phyloP scores from a whole-genome alignment of 2,888 invertebrate species.

The Chymomyza procnemis region DNA sequence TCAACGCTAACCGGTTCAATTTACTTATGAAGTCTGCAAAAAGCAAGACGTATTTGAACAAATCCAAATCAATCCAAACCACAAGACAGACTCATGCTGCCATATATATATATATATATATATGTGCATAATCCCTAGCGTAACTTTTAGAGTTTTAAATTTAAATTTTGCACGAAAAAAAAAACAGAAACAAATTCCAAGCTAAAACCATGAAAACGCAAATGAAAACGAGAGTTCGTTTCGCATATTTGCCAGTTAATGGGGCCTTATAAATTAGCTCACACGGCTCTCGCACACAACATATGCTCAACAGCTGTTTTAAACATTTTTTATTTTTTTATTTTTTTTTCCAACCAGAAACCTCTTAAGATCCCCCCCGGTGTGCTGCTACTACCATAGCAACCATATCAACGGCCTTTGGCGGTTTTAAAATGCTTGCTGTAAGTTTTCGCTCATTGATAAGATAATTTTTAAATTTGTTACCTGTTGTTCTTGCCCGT shows the following conservation, averaged over 20 bases:
- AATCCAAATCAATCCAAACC: too few species aligned
- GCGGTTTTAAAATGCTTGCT: not conserved
- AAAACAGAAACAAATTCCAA: not conserved
- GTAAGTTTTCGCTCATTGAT: constrained; percentile 18
- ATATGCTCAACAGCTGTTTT: constrained; percentile 23
- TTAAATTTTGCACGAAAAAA: not conserved
- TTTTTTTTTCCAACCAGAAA: not conserved
- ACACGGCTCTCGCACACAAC: too few species aligned
- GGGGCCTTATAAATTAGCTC: too few species aligned
- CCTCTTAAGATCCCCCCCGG: constrained; percentile 20
- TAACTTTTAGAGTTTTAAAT: not conserved
- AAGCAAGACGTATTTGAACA: too few species aligned
- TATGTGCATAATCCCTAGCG: not conserved
- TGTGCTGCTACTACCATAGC: not conserved
- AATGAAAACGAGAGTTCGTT: not conserved
- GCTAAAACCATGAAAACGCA: not conserved
- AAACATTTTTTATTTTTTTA: not conserved
- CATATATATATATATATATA: too few species aligned
- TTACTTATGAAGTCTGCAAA: not conserved
- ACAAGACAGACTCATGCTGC: too few species aligned
- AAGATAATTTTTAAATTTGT: constrained; percentile 24
- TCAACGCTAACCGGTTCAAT: not conserved
- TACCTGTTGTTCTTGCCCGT: not conserved
- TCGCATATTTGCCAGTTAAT: too few species aligned
- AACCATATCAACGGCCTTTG: constrained; percentile 6